Conservation (phyloP, 1,140 invertebrate species). For the Mylabris phalerata region DNA sequence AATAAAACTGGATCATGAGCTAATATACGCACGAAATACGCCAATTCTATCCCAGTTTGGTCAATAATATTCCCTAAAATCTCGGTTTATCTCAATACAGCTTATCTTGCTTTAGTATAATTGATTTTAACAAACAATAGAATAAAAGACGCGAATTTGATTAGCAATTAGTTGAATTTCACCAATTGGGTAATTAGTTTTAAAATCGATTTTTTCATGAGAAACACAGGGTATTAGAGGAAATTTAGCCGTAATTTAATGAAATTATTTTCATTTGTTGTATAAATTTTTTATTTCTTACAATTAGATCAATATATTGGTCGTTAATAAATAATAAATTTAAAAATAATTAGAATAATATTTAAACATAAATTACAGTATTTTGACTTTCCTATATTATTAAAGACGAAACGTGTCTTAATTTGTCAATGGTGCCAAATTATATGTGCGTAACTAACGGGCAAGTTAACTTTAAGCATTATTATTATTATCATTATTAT, state of each 20-base stretch:
- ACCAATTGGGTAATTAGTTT: no score
- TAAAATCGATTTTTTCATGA: no score
- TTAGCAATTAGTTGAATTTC: no score
- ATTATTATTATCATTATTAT: slow-evolving; percentile 2
- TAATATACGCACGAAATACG: no score
- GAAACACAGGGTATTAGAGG: slow-evolving; percentile 31
- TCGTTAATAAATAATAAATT: slow-evolving; percentile 1
- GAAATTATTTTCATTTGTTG: slow-evolving; percentile 23
- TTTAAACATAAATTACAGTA: slow-evolving; percentile 4
- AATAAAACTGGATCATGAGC: no score
- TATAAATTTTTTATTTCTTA: not conserved
- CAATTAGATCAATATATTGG: not conserved
- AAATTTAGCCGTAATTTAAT: slow-evolving; percentile 23
- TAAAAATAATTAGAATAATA: slow-evolving; percentile 3
- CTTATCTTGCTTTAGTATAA: no score
- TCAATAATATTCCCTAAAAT: no score
- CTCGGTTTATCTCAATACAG: no score
- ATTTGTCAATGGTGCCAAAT: slow-evolving; percentile 14
- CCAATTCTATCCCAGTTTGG: no score
- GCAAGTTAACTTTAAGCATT: not conserved
- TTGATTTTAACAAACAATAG: no score
- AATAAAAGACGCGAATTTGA: no score
- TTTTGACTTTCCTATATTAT: slow-evolving; percentile 2
- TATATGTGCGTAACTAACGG: not conserved
- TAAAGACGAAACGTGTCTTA: slow-evolving; percentile 3